phyloP scores from a whole-genome alignment of 2,113 vertebrate species.

The Polypterus senegalus region DNA sequence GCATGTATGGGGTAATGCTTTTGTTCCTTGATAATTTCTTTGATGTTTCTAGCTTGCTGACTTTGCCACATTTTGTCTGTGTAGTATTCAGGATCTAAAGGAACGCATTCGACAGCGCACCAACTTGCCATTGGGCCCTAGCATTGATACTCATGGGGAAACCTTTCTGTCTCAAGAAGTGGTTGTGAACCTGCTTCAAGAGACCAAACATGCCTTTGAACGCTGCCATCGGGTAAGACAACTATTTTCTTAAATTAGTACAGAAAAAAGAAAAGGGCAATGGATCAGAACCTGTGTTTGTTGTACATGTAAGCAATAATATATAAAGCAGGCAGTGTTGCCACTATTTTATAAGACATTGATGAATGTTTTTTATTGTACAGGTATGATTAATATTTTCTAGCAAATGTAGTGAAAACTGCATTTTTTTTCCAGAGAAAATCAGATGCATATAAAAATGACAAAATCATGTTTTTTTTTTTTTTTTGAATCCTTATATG shows the following conservation, averaged over 20 bases:
- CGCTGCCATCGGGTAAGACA: constrained; percentile 86
- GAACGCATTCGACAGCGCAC: constrained; percentile 88
- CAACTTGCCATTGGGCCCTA: constrained; percentile 81
- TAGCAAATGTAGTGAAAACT: no score
- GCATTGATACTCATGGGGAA: constrained; percentile 93
- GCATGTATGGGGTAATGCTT: not conserved
- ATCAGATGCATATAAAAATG: no score
- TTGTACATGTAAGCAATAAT: no score
- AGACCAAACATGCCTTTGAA: constrained; percentile 95
- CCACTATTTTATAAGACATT: no score
- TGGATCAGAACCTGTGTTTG: no score
- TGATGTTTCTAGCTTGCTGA: not conserved
- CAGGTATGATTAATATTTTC: no score
- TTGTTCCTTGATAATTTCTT: not conserved
- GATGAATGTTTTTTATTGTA: no score
- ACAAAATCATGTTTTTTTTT: no score
- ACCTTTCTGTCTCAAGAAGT: constrained; percentile 94
- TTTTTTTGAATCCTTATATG: no score
- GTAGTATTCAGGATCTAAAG: constrained; percentile 93
- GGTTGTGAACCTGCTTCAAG: constrained; percentile 92
- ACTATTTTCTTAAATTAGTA: not conserved
- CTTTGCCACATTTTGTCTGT: constrained; percentile 4
- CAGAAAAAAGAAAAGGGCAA: no score
- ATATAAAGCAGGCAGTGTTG: no score
- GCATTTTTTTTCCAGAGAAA: no score